Percentiles rank a stretch among this genome's conserved stretches.
Evolutionary conservation across 2,888 invertebrate genomes (phyloP).

Genomic region (Drosophila gaucha): DNA sequence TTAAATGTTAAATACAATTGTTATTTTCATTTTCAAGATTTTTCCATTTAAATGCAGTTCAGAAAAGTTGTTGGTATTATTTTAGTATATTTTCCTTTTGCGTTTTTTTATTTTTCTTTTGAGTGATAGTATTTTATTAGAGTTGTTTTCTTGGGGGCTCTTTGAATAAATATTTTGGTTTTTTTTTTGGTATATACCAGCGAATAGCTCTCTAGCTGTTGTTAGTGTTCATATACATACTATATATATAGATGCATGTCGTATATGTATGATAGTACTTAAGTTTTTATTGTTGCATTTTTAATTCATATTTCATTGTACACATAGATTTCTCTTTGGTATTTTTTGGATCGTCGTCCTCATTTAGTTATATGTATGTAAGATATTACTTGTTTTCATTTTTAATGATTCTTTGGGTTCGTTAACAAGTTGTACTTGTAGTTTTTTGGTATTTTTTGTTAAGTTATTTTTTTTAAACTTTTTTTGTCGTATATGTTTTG

Average conservation of each 20-base stretch:
- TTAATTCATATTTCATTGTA: slow-evolving; percentile 42
- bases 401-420: slow-evolving; percentile 54
- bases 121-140: slow-evolving; percentile 15
- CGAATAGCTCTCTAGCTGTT: not conserved
- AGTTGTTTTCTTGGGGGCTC: slow-evolving; percentile 8
- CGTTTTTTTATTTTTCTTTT: slow-evolving; percentile 17
- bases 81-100: slow-evolving; percentile 28
- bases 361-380: slow-evolving; percentile 12
- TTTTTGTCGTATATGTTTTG: not conserved
- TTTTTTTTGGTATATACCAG: slow-evolving; percentile 8
- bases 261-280: slow-evolving; percentile 5
- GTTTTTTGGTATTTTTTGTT: slow-evolving; percentile 2
- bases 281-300: slow-evolving; percentile 44
- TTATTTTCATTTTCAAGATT: slow-evolving; percentile 59
- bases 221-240: slow-evolving; percentile 18
- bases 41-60: slow-evolving; percentile 76
- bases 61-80: slow-evolving; percentile 62
- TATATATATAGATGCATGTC: not conserved
- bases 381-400: slow-evolving; percentile 33
- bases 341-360: slow-evolving; percentile 1
- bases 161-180: slow-evolving; percentile 38
- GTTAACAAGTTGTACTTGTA: slow-evolving; percentile 47
- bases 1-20: slow-evolving; percentile 73
- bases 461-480: not conserved
- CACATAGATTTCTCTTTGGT: slow-evolving; percentile 34